Evolutionary conservation across 2,113 vertebrate species (phyloP), one percentile per base, ranked within the genome.

Genomic region (Gavialis gangeticus): DNA sequence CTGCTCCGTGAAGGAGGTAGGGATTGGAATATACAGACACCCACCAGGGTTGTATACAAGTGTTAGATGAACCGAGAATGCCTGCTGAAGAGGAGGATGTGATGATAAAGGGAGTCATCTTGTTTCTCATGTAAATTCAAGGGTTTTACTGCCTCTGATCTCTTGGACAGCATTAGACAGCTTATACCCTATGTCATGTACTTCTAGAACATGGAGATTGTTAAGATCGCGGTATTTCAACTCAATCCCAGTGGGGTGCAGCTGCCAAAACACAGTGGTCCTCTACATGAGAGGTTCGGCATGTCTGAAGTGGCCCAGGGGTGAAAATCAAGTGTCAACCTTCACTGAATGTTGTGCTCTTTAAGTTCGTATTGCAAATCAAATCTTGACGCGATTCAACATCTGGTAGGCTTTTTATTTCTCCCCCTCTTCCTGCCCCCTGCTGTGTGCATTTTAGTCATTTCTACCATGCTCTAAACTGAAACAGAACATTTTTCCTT

Each of bases 401-500:
- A 90, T 81, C 91, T 82, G 64, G 67, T 82, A 77, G 87, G 27
- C 67, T 55, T 58, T 15, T 58, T 95, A 92, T 9, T 97, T 56
- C 88, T 76, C 79, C 69, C 66, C 54, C 10, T 2, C 84, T 96
- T 67, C 90, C 46, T 46, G 46, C 46, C 46, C 46, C 46, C 46
- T 46, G 46, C 46, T 46, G 58, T 89, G 37, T 63, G n/a, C 22
- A 11, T 95, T 94, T 87, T 12, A 80, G 73, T 78, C 54, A 64
- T 90, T 93, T 77, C 88, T 79, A 91, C 82, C 76, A 12, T 25
- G 34, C 37, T 82, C 63, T 75, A 95, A 91, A 84, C 34, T 90
- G 90, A 94, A 97, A 84, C 95, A 91, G 86, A 94, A 84, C 79
- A 64, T 91, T 69, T 78, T 79, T 91, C 90, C 37, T 75, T 3